Evolutionary conservation across 2,888 invertebrate species (phyloP), one percentile per base, ranked within the genome.

Genomic region (Melikaiella ostensackeni): DNA sequence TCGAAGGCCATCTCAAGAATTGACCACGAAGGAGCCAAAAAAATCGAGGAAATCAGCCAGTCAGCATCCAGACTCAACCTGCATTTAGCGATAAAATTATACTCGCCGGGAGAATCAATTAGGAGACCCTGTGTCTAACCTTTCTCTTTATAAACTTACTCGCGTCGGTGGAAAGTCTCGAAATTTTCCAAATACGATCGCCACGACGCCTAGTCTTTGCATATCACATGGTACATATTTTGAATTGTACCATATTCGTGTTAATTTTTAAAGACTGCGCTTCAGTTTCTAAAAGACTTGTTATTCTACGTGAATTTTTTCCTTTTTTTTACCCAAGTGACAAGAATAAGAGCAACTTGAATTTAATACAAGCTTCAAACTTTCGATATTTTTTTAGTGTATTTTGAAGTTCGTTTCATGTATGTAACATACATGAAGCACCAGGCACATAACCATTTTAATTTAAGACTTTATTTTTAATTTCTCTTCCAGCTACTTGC

Each of bases 1-100:
- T 61, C 93, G 95, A 84, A 95, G 95, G 89, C 93, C 95, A 84
- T 95, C 95, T 86, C 93, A 95, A 86, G 95, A 96, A 88, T 90
- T 92, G 81, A 94, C 93, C 84, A 93, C 93, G 77, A 94, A 94
- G 87, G 92, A 92, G 77, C 93, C 93, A 83, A 93, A 92, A 85
- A 92, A 92, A 78, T 91, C 93, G 74, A 91, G 94, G 79, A 95
- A 94, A 89, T 93, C 94, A 73, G 94, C 95, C 90, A 95, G 95
- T 92, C 96, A 96, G 90, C 95, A 96, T 92, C 95, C 95, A 30
- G 94, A 94, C 87, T 90, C 91, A 66, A 91, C 91, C 73, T 91
- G 91, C 87, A 91, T 91, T 90, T 91, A 91, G 85, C 85, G 84
- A 80, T 83, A 82, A 79, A 78, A 74, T 62, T n/a, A 76, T 9